phyloP scores from a whole-genome alignment of 2,113 vertebrate genomes.

The Crotalus viridis region DNA sequence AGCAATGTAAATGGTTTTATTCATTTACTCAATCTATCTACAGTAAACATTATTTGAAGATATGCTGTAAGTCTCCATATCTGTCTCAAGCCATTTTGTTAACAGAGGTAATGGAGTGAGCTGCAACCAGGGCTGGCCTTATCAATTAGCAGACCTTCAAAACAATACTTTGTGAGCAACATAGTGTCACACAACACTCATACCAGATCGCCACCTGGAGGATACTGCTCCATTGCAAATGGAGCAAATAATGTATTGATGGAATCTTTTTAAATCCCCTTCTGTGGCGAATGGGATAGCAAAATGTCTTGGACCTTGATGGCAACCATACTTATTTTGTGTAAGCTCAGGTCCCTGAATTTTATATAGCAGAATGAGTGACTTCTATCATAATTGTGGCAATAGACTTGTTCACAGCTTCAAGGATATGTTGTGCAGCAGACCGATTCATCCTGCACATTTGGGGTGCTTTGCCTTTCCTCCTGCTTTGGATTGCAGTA shows the following conservation, averaged over 20 bases:
- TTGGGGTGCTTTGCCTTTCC: background rate
- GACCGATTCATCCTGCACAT: background rate
- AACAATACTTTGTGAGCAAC: background rate
- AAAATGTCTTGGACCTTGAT: background rate
- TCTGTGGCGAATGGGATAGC: background rate
- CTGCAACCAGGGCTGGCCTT: background rate
- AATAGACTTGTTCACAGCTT: background rate
- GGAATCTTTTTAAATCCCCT: background rate
- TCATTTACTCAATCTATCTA: background rate
- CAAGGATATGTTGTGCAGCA: background rate
- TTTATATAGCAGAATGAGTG: background rate
- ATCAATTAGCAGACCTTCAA: background rate
- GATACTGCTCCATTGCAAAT: background rate
- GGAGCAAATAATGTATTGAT: background rate
- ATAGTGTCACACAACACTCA: background rate
- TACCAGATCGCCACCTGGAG: background rate
- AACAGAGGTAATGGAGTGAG: background rate
- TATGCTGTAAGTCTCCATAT: background rate
- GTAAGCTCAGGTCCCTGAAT: background rate
- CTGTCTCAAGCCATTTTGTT: background rate
- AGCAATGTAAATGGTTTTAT: background rate
- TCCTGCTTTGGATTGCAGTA: background rate
- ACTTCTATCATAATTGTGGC: background rate
- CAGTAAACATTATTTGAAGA: background rate
- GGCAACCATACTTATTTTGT: background rate